Conservation (phyloP, 2,888 invertebrate species). For the Aleiodes testaceus region DNA sequence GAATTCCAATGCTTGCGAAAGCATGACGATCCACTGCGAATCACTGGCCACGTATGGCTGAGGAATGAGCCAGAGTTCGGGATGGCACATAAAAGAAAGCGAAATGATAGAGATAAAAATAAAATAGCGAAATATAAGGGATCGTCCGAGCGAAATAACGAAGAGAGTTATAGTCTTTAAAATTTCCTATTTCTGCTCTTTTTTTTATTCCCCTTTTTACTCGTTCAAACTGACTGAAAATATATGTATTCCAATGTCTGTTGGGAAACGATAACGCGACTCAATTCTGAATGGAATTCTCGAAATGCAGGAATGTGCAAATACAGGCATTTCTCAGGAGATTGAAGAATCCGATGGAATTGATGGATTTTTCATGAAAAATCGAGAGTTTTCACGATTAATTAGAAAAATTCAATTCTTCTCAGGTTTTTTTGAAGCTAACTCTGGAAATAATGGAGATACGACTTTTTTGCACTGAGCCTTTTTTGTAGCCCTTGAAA, state of each 20-base stretch:
- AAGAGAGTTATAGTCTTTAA: constrained; percentile 6
- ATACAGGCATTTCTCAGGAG: constrained; percentile 1
- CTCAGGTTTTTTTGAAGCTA: no score
- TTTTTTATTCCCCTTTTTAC: not conserved
- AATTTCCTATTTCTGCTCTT: not conserved
- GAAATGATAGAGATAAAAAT: constrained; percentile 28
- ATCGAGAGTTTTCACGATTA: no score
- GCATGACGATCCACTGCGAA: constrained; percentile 34
- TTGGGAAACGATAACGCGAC: constrained; percentile 46
- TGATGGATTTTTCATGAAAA: not conserved
- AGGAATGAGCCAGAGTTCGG: constrained; percentile 19
- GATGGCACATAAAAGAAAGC: constrained; percentile 29
- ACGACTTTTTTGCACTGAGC: no score
- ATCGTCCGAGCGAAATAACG: constrained; percentile 41
- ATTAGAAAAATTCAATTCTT: no score
- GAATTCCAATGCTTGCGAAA: constrained; percentile 32
- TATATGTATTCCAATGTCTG: constrained; percentile 40
- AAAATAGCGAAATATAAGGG: constrained; percentile 33
- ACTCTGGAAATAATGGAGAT: no score
- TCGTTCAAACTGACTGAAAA: not conserved
- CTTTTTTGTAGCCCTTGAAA: no score
- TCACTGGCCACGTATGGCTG: constrained; percentile 23
- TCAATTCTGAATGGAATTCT: constrained; percentile 22
- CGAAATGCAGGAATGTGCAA: not conserved
- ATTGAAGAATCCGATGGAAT: not conserved